These are phyloP conservation scores for Paraescarpia echinospica DNA, from an alignment of 1,140 invertebrate species.

Conservation along the genomic window DNA sequence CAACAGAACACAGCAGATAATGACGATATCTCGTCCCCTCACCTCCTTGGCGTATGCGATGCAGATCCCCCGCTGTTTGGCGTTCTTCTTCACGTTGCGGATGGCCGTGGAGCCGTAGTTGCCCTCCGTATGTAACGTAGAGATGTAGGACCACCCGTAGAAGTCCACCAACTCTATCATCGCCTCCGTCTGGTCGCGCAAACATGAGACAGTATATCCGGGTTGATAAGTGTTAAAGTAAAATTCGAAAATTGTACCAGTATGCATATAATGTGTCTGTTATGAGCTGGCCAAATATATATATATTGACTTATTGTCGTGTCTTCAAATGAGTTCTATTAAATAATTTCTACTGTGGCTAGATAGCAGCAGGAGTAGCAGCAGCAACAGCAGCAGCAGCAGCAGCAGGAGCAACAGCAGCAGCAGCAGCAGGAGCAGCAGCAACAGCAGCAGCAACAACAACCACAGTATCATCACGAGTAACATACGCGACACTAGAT, in stretches of 20 bases:
- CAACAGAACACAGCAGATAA: no score
- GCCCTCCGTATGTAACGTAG: conserved; percentile 45
- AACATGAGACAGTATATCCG: background rate
- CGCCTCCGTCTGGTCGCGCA: conserved; percentile 23
- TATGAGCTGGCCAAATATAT: background rate
- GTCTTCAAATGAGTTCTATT: background rate
- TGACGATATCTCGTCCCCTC: background rate
- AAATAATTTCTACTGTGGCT: background rate
- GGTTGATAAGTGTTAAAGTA: background rate
- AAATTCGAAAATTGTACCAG: background rate
- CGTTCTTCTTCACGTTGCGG: conserved; percentile 17
- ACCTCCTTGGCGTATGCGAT: conserved; percentile 13
- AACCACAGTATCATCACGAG: no score
- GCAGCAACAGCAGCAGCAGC: background rate
- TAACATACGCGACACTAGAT: no score
- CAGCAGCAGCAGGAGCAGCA: no score
- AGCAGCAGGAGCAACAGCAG: background rate
- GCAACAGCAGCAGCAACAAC: no score
- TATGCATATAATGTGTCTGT: background rate
- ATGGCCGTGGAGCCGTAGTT: conserved; percentile 59
- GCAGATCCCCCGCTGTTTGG: conserved; percentile 10
- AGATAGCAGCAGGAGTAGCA: background rate
- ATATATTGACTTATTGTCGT: no score
- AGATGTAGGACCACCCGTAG: conserved; percentile 47
- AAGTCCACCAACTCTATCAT: conserved; percentile 35